phyloP scores from a whole-genome alignment of 2,113 vertebrate species.

The Abramis brama region DNA sequence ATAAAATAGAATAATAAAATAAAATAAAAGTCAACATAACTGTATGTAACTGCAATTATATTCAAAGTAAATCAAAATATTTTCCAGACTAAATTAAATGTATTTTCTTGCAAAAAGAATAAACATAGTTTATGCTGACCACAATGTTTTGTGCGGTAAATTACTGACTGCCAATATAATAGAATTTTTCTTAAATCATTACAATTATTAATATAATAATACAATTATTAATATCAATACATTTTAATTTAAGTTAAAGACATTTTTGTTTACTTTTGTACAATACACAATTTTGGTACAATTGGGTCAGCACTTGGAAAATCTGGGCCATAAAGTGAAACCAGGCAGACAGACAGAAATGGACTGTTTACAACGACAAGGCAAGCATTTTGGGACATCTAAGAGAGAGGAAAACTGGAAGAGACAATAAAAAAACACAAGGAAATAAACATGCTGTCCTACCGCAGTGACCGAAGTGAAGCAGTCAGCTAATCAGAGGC shows the following conservation, averaged over 20 bases:
- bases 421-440: slow-evolving; percentile 2
- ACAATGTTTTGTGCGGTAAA: neutral
- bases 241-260: neutral
- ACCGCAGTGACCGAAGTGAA: slow-evolving; percentile 57
- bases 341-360: slow-evolving; percentile 14
- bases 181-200: neutral
- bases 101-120: neutral
- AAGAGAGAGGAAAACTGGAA: neutral
- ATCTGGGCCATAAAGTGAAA: neutral
- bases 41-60: neutral
- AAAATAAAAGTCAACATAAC: neutral
- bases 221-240: neutral
- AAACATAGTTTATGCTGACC: neutral
- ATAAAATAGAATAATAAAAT: neutral
- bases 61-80: neutral
- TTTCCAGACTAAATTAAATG: neutral
- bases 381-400: slow-evolving; percentile 8
- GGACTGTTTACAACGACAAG: neutral
- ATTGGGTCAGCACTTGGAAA: neutral
- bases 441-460: slow-evolving; percentile 46
- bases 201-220: neutral
- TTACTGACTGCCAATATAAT: neutral
- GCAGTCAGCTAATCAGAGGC: slow-evolving; percentile 40
- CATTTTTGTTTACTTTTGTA: neutral
- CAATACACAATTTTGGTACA: neutral